phyloP scores from a whole-genome alignment of 1,140 invertebrate genomes.

The Trichonephila clavata region DNA sequence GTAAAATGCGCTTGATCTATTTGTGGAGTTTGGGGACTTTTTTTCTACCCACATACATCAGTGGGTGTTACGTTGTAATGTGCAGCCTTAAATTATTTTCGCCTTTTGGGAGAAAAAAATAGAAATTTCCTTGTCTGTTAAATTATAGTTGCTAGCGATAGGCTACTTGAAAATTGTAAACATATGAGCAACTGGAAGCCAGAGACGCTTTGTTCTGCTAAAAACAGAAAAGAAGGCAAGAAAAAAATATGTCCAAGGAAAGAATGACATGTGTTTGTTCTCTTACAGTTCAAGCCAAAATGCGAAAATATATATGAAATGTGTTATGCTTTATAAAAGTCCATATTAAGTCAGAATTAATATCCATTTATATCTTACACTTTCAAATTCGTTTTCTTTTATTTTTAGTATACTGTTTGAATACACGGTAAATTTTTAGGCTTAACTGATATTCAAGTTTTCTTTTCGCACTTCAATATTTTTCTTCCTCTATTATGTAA shows the following conservation, averaged over 20 bases:
- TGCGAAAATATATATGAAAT: not conserved
- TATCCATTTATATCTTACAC: no score
- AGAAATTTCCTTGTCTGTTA: constrained; percentile 16
- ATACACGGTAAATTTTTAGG: no score
- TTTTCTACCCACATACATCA: not conserved
- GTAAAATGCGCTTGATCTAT: constrained; percentile 23
- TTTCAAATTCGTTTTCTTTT: no score
- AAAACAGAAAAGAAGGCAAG: not conserved
- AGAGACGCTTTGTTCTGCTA: not conserved
- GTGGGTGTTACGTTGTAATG: not conserved
- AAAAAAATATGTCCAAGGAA: not conserved
- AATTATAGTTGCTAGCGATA: not conserved
- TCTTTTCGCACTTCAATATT: no score
- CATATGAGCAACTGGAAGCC: not conserved
- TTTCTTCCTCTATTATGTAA: no score
- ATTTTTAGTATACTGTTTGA: no score
- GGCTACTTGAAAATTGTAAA: not conserved
- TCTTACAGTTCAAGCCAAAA: not conserved
- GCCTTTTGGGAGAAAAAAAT: not conserved
- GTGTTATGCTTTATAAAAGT: not conserved
- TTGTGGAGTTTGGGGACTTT: not conserved
- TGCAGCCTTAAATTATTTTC: constrained; percentile 9
- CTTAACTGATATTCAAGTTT: no score
- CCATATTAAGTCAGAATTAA: not conserved
- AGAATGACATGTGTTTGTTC: not conserved